Evolutionary conservation across 1,140 invertebrate genomes (phyloP).

Genomic region (Anadara kagoshimensis): DNA sequence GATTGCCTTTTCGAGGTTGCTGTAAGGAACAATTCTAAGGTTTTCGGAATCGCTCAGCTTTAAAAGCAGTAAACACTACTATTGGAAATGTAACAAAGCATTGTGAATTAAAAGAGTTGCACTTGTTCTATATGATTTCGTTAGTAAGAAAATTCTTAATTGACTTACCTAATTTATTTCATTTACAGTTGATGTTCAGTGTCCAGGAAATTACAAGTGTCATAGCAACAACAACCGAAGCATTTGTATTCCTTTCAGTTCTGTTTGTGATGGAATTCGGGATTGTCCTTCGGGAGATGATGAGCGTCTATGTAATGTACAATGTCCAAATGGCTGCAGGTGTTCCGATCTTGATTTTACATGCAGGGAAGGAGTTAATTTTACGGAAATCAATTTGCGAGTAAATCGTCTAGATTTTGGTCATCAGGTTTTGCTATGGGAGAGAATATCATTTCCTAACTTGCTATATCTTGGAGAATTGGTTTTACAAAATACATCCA

Average conservation of each 20-base stretch:
- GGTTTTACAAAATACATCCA: background rate
- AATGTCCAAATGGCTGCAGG: constrained; percentile 27
- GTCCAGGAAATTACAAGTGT: background rate
- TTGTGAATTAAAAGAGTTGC: too few relatives aligned
- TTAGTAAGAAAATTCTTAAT: too few relatives aligned
- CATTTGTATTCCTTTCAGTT: background rate
- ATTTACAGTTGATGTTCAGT: background rate
- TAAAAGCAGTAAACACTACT: too few relatives aligned
- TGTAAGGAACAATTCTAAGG: too few relatives aligned
- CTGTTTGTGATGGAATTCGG: constrained; percentile 21
- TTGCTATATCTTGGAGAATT: background rate
- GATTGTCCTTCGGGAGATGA: constrained; percentile 45
- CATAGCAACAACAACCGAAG: background rate
- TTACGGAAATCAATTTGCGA: background rate
- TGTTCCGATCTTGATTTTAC: constrained; percentile 24
- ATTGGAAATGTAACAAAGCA: too few relatives aligned
- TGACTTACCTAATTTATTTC: too few relatives aligned
- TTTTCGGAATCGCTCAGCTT: too few relatives aligned
- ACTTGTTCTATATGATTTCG: too few relatives aligned
- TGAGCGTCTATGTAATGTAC: constrained; percentile 32
- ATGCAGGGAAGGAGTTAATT: background rate
- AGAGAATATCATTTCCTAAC: background rate
- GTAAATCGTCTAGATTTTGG: background rate
- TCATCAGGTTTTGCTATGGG: background rate
- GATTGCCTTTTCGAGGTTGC: too few relatives aligned